Percentiles rank a stretch among this genome's conserved stretches.
phyloP scores from a whole-genome alignment of 53 echinoderm and acorn worm genomes.

The Echinarachnius parma region DNA sequence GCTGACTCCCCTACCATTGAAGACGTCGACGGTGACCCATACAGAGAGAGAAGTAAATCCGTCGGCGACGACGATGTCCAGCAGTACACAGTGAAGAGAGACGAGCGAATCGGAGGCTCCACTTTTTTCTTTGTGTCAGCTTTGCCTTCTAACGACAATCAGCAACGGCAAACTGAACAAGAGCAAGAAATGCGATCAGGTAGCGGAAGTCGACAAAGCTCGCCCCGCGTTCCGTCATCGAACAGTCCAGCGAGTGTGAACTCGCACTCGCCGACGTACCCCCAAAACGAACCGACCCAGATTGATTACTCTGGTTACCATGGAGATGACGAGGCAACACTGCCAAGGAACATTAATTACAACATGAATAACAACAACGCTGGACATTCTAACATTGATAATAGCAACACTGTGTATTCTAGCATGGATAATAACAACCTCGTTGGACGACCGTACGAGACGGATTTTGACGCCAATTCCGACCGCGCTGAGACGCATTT shows the following conservation, averaged over 20 bases:
- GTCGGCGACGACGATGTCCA: conserved; percentile 15
- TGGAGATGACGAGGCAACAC: conserved; percentile 32
- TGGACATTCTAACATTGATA: conserved; percentile 6
- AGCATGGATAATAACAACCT: too few relatives aligned
- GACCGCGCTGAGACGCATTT: neutral
- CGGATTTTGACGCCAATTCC: neutral
- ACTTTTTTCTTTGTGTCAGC: conserved; percentile 22
- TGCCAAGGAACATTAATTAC: neutral
- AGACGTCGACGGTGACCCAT: neutral
- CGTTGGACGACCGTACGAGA: too few relatives aligned
- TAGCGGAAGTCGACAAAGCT: too few relatives aligned
- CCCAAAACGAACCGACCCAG: neutral
- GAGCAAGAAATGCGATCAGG: too few relatives aligned
- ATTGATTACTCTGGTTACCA: conserved; percentile 40
- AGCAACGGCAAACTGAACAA: too few relatives aligned
- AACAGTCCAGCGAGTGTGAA: conserved; percentile 11
- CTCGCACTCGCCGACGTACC: conserved; percentile 6
- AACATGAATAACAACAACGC: neutral
- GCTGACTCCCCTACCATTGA: neutral
- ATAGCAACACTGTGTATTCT: too few relatives aligned
- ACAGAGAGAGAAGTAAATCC: conserved; percentile 23
- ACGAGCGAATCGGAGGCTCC: conserved; percentile 36
- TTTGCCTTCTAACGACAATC: too few relatives aligned
- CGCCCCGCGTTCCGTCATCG: neutral
- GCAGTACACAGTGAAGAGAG: conserved; percentile 20